Evolutionary conservation across 1,140 invertebrate species (phyloP), one percentile per base, ranked within the genome.

Genomic region (Hyposmocoma kahamanoa): DNA sequence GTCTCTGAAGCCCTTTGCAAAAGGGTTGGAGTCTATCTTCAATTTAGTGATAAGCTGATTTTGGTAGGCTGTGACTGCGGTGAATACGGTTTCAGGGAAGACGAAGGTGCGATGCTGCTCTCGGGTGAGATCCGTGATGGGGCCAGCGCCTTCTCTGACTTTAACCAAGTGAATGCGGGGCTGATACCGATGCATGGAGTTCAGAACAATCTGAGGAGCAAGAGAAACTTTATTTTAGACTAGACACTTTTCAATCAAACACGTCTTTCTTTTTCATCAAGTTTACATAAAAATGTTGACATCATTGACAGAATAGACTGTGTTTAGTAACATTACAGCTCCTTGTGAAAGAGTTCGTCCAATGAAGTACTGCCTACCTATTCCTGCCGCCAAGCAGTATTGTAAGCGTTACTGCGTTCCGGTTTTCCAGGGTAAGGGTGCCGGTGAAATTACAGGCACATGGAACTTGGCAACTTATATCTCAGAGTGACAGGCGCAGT

Each of bases 171-270:
- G 97, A 67, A 99, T 96, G 30, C 98, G 88, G 1, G 98, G 97
- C 71, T 99, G 97, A 85, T 99, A 99, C 82, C 97, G 96, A 87
- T 99, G 97, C 97, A 99, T 99, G 4, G 97, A 99, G 84, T 99
- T 99, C 21, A 99, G 87, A 22, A 99, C 95, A 67, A 99, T 95
- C 97, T 99, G 91, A 22, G 87, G 89, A 56, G 30, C 44, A 42
- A 55, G 47, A 15, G 17, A 17, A 47, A 22, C n/a, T 32, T 42
- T 32, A 21, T 42, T 42, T 30, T 30, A 38, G 6, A 8, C 6
- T 38, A 8, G 34, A 38, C 15, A 8, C 17, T 8, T 38, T 28
- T 28, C 11, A 28, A 15, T 9, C 34, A 36, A 36, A 36, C n/a
- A n/a, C n/a, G n/a, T n/a, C n/a, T n/a, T n/a, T n/a, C n/a, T n/a